Evolutionary conservation across 2,888 invertebrate species (phyloP), one percentile per base, ranked within the genome.

Genomic region (Orthonevra nobilis): DNA sequence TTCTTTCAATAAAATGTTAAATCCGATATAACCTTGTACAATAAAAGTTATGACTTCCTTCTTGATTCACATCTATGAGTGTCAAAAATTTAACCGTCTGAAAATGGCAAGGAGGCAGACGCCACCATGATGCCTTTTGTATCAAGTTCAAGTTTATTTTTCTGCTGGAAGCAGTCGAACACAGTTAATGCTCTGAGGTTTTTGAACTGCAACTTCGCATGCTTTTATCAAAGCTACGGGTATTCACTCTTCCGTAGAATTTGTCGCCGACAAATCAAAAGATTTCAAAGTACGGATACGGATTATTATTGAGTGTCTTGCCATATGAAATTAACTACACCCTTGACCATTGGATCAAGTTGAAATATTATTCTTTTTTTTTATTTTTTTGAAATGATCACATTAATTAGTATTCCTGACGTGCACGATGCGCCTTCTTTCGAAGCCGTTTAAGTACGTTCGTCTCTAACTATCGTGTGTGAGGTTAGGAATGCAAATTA

Each of bases 341-440:
- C 38, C 32, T 3, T 42, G 52, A 64, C 63, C 63, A 17, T 12
- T 14, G 19, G n/a, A 36, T 19, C 6, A 34, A 26, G 7, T 23
- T 34, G 10, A 26, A 34, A 34, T 6, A 28, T 30, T 30, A 30
- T n/a, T 15, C 6, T 38, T 3, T 38, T 15, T 14, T 23, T 34
- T 6, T 30, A 44, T 23, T 23, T 32, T 44, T n/a, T n/a, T n/a
- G n/a, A n/a, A 54, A 54, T 54, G 54, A 56, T 56, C n/a, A n/a
- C n/a, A n/a, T 30, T 46, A 56, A 56, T 66, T 66, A 56, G 15
- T 36, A 66, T 66, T 46, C 66, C n/a, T n/a, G 17, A 32, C 52
- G 23, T 15, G 38, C 38, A 3, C 19, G 36, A 44, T 46, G 54
- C 54, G 36, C 36, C 34, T 54, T 9, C 44, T 44, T 36, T 66